Percentiles rank a stretch among this genome's conserved stretches.
Evolutionary conservation across 2,113 vertebrate genomes (phyloP).

Genomic region (Datnioides undecimradiatus): DNA sequence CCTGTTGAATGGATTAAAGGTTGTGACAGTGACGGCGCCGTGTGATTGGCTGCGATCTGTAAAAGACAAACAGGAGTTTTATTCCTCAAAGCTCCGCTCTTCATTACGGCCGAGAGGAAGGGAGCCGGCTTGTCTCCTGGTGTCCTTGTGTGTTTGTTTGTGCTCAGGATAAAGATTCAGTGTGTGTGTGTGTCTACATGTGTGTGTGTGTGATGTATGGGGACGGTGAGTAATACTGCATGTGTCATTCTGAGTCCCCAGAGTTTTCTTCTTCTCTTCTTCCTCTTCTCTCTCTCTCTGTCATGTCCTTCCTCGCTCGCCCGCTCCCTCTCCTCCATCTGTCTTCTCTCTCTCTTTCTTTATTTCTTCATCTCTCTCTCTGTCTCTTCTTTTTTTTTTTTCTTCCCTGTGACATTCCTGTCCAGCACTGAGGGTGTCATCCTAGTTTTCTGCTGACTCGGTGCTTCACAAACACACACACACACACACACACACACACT

Average conservation of each 20-base stretch:
- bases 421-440: constrained; percentile 76
- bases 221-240: constrained; percentile 76
- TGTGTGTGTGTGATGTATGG: constrained; percentile 63
- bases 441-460: constrained; percentile 78
- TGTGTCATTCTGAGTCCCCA: constrained; percentile 73
- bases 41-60: too few species aligned
- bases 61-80: not conserved
- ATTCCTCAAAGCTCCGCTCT: not conserved
- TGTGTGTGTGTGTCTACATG: constrained; percentile 25
- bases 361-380: constrained; percentile 37
- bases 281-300: constrained; percentile 15
- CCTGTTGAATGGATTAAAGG: too few species aligned
- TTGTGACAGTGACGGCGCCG: too few species aligned
- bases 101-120: not conserved
- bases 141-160: constrained; percentile 69
- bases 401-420: constrained; percentile 77
- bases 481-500: constrained; percentile 59
- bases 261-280: constrained; percentile 68
- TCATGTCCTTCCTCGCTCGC: constrained; percentile 20
- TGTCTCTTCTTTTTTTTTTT: constrained; percentile 28
- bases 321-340: constrained; percentile 47
- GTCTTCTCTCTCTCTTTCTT: constrained; percentile 38
- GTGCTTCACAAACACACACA: constrained; percentile 46
- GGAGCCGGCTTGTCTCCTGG: constrained; percentile 44
- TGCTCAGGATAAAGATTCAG: not conserved